phyloP scores from a whole-genome alignment of 1,140 invertebrate species.

The Proctacanthus coquilletti region DNA sequence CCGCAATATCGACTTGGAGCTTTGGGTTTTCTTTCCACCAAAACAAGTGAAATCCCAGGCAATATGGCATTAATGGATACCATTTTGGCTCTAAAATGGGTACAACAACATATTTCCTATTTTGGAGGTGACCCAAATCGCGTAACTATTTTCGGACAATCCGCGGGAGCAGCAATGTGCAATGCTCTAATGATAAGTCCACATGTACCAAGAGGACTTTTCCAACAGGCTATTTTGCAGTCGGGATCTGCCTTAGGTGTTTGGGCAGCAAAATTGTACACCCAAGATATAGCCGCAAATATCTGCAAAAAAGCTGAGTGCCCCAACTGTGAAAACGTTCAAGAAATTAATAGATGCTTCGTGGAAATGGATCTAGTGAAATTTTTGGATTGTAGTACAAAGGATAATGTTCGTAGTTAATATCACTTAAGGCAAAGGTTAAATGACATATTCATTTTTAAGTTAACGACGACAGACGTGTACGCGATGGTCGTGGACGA shows the following conservation, averaged over 20 bases:
- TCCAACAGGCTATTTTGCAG: slow-evolving; percentile 23
- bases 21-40: slow-evolving; percentile 36
- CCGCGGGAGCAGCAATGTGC: slow-evolving; percentile 19
- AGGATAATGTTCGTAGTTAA: too few species aligned
- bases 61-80: slow-evolving; percentile 22
- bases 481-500: too few species aligned
- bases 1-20: slow-evolving; percentile 60
- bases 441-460: too few species aligned
- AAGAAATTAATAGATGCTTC: slow-evolving; percentile 12
- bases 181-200: slow-evolving; percentile 24
- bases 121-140: slow-evolving; percentile 50
- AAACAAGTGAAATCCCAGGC: slow-evolving; percentile 16
- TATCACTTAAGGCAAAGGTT: too few species aligned
- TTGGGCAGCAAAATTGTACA: slow-evolving; percentile 18
- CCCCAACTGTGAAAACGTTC: slow-evolving; percentile 9
- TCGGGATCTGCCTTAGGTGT: slow-evolving; percentile 22
- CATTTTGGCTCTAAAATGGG: slow-evolving; percentile 38
- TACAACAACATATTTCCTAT: slow-evolving; percentile 40
- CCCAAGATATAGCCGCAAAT: slow-evolving; percentile 11
- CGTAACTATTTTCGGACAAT: slow-evolving; percentile 27
- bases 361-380: too few species aligned
- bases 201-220: slow-evolving; percentile 11
- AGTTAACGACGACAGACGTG: too few species aligned
- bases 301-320: slow-evolving; percentile 15
- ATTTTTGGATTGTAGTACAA: too few species aligned